Evolutionary conservation across 2,113 vertebrate species (phyloP).

Genomic region (Chaenocephalus aceratus): DNA sequence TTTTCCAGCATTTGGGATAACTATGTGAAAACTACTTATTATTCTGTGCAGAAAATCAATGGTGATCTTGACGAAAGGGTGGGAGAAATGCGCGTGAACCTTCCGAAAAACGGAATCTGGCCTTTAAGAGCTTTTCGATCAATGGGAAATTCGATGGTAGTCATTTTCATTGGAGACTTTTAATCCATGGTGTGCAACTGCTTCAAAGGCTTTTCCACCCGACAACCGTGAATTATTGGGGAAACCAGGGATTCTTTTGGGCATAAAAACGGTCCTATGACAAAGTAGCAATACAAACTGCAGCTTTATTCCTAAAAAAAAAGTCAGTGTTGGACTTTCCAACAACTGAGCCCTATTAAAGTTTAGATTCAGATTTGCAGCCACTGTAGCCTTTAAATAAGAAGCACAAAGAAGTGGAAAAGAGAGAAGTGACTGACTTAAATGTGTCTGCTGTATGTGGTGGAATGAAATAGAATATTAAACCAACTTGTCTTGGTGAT

Average conservation of each 20-base stretch:
- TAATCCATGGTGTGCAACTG: slow-evolving; percentile 14
- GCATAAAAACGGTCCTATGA: slow-evolving; percentile 1
- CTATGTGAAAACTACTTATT: neutral
- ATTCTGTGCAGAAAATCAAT: slow-evolving; percentile 1
- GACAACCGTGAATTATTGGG: neutral
- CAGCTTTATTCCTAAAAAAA: slow-evolving; percentile 1
- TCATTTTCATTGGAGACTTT: slow-evolving; percentile 34
- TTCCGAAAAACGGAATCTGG: slow-evolving; percentile 13
- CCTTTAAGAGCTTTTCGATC: slow-evolving; percentile 24
- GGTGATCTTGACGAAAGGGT: neutral
- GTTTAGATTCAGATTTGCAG: slow-evolving; percentile 6
- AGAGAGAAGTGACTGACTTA: slow-evolving; percentile 11
- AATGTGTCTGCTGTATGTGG: neutral
- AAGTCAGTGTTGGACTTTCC: neutral
- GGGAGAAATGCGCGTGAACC: neutral
- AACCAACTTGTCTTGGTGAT: slow-evolving; percentile 47
- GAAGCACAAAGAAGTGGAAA: neutral
- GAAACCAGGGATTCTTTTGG: slow-evolving; percentile 9
- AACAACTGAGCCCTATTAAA: neutral
- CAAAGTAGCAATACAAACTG: slow-evolving; percentile 29
- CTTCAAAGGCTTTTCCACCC: slow-evolving; percentile 15
- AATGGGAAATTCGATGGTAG: slow-evolving; percentile 22
- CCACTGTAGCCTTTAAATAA: neutral
- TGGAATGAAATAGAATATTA: slow-evolving; percentile 49
- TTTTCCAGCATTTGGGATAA: neutral